A percentile compares a stretch with the other conserved stretches of the same genome.
Conservation (phyloP, 1,140 invertebrate species). For the Brachionus manjavacas region DNA sequence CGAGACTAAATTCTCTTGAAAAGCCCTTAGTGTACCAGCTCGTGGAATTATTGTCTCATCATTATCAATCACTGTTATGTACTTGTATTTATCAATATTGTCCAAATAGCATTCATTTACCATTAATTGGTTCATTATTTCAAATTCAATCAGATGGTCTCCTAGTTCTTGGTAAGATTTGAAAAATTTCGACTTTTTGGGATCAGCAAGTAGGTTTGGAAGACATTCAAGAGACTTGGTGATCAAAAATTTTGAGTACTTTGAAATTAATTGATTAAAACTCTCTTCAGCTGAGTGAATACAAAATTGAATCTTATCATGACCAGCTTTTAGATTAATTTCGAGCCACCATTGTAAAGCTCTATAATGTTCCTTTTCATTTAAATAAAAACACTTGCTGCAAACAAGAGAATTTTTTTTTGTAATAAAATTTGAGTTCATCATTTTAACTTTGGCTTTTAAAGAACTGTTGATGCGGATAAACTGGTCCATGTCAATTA, state of each 20-base stretch:
- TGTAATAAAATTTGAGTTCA: too few species aligned
- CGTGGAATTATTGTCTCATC: neutral
- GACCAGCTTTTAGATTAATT: neutral
- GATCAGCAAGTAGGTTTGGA: neutral
- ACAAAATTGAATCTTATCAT: neutral
- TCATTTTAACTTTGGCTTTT: too few species aligned
- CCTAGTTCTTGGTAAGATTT: neutral
- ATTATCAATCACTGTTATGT: neutral
- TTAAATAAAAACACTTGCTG: too few species aligned
- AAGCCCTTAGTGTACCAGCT: neutral
- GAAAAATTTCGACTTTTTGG: neutral
- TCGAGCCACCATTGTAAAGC: neutral
- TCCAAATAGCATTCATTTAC: constrained; percentile 2
- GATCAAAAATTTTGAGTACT: neutral
- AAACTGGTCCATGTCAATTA: too few species aligned
- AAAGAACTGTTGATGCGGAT: too few species aligned
- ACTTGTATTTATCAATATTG: neutral
- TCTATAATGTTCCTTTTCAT: neutral
- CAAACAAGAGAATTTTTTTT: too few species aligned
- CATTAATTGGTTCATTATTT: neutral
- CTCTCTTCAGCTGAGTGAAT: neutral
- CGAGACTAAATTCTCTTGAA: neutral
- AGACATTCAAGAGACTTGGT: neutral
- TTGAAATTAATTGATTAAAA: neutral
- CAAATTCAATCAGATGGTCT: neutral